Evolutionary conservation across 2,888 invertebrate species (phyloP).

Genomic region (Drosophila multiciliata): DNA sequence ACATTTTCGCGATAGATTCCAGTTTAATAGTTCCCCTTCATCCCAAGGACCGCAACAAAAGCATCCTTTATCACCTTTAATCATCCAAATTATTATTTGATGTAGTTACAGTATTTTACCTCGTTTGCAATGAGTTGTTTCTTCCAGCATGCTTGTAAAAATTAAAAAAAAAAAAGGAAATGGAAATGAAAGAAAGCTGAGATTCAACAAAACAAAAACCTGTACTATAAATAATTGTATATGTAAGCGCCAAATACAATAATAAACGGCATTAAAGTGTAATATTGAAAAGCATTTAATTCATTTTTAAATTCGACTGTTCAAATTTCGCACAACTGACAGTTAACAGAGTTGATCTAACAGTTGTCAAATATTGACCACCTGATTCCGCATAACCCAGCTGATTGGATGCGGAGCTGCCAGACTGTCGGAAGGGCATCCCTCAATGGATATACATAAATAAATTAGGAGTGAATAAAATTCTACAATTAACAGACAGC

Average conservation of each 20-base stretch:
- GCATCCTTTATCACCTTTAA: conserved; percentile 14
- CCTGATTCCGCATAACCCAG: conserved; percentile 36
- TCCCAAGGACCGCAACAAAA: conserved; percentile 16
- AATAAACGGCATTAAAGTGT: conserved; percentile 59
- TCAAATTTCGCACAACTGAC: conserved; percentile 15
- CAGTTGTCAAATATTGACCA: conserved; percentile 27
- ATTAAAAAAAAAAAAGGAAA: conserved; percentile 18
- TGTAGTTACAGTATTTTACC: conserved; percentile 63
- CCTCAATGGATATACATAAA: conserved; percentile 46
- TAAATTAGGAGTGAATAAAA: conserved; percentile 59
- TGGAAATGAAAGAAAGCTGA: conserved; percentile 42
- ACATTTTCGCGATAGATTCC: conserved; percentile 63
- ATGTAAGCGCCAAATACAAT: conserved; percentile 66
- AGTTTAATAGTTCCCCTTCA: conserved; percentile 25
- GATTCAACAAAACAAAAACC: conserved; percentile 65
- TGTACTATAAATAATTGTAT: conserved; percentile 74
- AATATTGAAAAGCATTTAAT: not conserved
- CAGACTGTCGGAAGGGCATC: conserved; percentile 24
- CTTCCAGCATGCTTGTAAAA: conserved; percentile 67
- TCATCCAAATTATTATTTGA: conserved; percentile 34
- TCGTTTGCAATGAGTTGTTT: conserved; percentile 70
- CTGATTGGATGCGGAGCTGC: conserved; percentile 31
- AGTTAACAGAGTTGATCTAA: not conserved
- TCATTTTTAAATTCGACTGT: not conserved
- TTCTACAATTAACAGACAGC: conserved; percentile 43